Percentiles rank a stretch among this genome's conserved stretches.
Conservation (phyloP, 1,140 invertebrate species). For the Acyrthosiphon pisum region DNA sequence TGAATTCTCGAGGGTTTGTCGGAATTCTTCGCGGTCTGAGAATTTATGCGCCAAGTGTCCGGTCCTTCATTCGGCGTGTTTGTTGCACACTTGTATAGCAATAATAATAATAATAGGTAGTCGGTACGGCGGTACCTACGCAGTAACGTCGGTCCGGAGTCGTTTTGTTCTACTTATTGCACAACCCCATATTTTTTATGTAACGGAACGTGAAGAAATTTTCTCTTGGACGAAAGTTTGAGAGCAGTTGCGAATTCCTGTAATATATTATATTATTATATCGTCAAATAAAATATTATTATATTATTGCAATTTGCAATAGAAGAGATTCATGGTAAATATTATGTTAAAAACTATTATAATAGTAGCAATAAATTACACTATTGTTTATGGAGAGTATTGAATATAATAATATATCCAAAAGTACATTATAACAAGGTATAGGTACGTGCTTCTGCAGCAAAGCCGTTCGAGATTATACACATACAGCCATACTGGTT, state of each 20-base stretch:
- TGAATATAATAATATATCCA: no score
- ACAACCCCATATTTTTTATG: neutral
- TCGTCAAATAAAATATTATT: no score
- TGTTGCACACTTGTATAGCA: neutral
- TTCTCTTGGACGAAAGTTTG: neutral
- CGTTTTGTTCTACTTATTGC: conserved; percentile 21
- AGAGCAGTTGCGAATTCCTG: neutral
- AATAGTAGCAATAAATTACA: no score
- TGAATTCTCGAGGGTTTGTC: neutral
- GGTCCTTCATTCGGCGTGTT: neutral
- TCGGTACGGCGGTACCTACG: neutral
- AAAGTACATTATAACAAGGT: no score
- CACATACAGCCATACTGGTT: no score
- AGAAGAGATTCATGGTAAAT: no score
- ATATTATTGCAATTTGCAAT: no score
- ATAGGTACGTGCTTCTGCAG: no score
- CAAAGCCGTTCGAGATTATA: no score
- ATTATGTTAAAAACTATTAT: no score
- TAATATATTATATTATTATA: no score
- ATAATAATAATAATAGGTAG: neutral
- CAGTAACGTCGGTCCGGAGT: neutral
- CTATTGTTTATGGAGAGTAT: no score
- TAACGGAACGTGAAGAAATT: neutral
- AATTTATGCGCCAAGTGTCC: conserved; percentile 12
- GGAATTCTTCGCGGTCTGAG: neutral